Evolutionary conservation across 2,797 vertebrate species (phyloP).

Genomic region (Anguilla pacifica): DNA sequence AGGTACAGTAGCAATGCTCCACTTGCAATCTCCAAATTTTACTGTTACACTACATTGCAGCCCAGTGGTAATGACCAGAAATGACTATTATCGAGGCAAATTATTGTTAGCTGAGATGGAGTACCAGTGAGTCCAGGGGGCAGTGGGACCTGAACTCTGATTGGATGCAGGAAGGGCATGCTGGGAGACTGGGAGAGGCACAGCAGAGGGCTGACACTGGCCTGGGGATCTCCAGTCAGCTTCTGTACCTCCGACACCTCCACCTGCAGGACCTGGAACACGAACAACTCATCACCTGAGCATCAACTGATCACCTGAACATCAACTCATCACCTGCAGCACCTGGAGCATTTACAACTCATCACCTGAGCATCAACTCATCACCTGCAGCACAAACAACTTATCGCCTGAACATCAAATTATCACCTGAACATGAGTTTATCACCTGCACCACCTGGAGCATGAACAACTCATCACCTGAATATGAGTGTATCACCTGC

Average conservation of each 20-base stretch:
- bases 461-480: background rate
- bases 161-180: conserved; percentile 81
- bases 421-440: conserved; percentile 62
- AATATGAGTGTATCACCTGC: too few relatives aligned
- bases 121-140: conserved; percentile 86
- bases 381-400: too few relatives aligned
- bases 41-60: background rate
- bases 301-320: too few relatives aligned
- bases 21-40: too few relatives aligned
- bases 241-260: conserved; percentile 69
- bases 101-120: background rate
- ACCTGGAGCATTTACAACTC: background rate
- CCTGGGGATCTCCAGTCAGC: conserved; percentile 68
- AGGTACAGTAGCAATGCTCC: background rate
- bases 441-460: conserved; percentile 76
- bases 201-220: conserved; percentile 80
- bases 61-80: background rate
- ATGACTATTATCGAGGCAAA: background rate
- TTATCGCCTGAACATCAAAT: too few relatives aligned
- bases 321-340: conserved; percentile 63
- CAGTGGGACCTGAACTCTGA: conserved; percentile 91
- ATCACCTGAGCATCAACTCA: background rate
- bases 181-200: conserved; percentile 83
- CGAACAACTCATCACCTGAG: background rate
- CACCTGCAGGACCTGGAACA: conserved; percentile 80